phyloP scores from a whole-genome alignment of 2,797 vertebrate genomes.

The Rhinatrema bivittatum region DNA sequence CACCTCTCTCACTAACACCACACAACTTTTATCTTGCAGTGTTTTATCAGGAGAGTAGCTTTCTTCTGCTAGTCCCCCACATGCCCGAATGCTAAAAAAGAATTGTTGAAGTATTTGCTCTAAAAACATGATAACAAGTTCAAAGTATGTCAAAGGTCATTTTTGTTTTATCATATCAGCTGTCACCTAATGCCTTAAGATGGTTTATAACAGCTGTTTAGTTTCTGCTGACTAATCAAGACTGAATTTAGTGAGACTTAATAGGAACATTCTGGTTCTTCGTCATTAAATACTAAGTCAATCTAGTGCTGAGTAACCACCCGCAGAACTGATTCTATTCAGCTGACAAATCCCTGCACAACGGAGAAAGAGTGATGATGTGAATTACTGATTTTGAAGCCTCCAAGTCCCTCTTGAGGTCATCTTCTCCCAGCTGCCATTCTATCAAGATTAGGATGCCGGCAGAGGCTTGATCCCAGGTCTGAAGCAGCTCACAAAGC shows the following conservation, averaged over 20 bases:
- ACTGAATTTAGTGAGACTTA: not conserved
- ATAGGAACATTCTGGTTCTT: not conserved
- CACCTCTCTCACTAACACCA: no score
- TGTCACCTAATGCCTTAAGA: constrained; percentile 10
- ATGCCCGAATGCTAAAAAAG: no score
- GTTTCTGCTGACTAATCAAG: constrained; percentile 4
- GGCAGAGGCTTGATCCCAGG: constrained; percentile 53
- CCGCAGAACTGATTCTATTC: no score
- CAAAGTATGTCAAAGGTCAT: not conserved
- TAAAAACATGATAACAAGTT: no score
- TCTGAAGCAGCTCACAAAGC: constrained; percentile 70
- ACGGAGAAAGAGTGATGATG: no score
- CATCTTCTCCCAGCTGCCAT: constrained; percentile 74
- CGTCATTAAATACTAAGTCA: not conserved
- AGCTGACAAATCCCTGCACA: no score
- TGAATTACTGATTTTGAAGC: constrained; percentile 35
- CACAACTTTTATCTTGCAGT: no score
- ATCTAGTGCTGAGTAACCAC: constrained; percentile 1
- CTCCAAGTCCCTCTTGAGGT: constrained; percentile 17
- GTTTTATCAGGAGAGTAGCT: no score
- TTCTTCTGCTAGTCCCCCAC: no score
- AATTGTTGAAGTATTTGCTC: no score
- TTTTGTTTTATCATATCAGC: constrained; percentile 1
- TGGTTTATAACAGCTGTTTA: constrained; percentile 1
- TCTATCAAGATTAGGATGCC: constrained; percentile 61